These are phyloP conservation scores for Epirrhoe tristata DNA, from an alignment of 2,888 invertebrate species.

Conservation along the genomic window DNA sequence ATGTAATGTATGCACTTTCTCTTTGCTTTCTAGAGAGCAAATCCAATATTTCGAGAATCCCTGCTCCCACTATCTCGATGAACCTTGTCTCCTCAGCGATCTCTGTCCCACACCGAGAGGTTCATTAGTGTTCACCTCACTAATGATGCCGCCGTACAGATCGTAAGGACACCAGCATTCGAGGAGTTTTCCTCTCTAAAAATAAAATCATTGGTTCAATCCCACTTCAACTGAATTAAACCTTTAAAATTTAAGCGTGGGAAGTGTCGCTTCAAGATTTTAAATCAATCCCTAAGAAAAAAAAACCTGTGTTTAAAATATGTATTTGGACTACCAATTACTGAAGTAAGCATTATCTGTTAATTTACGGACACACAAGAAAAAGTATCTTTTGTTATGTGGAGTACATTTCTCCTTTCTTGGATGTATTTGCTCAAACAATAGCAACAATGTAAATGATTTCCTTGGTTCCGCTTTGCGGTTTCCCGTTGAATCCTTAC, in stretches of 20 bases:
- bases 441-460: conserved; percentile 29
- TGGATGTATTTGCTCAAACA: conserved; percentile 23
- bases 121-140: conserved; percentile 77
- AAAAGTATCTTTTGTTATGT: neutral
- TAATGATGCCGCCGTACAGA: conserved; percentile 68
- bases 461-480: conserved; percentile 30
- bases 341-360: too few species aligned
- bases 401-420: conserved; percentile 3
- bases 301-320: too few species aligned
- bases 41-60: conserved; percentile 56
- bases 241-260: conserved; percentile 24
- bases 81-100: conserved; percentile 62
- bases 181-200: conserved; percentile 48
- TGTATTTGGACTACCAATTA: too few species aligned
- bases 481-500: conserved; percentile 38
- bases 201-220: conserved; percentile 46
- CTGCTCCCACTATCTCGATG: conserved; percentile 50
- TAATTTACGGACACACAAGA: too few species aligned
- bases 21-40: conserved; percentile 50
- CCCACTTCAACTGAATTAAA: conserved; percentile 29
- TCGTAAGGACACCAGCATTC: conserved; percentile 49
- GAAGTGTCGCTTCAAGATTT: conserved; percentile 18
- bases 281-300: too few species aligned
- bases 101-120: conserved; percentile 63
- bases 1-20: conserved; percentile 41